Conservation (phyloP, 1,140 invertebrate genomes). For the Dendrolimus kikuchii region DNA sequence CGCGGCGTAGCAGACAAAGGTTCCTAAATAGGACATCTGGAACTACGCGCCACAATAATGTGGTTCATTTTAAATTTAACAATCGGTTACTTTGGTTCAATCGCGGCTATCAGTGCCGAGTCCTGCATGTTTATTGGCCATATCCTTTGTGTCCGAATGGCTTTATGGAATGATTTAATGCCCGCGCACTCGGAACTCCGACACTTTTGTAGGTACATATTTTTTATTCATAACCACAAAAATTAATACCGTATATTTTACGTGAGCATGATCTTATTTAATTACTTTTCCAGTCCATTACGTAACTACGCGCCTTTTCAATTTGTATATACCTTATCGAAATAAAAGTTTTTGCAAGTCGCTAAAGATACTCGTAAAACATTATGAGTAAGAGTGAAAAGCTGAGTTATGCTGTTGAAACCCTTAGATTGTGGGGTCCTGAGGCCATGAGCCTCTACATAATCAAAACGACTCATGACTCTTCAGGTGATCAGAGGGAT, state of each 20-base stretch:
- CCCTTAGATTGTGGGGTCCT: too few relatives aligned
- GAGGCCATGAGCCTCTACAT: too few relatives aligned
- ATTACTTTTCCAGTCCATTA: conserved; percentile 7
- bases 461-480: too few relatives aligned
- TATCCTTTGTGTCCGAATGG: conserved; percentile 51
- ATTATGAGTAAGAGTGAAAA: too few relatives aligned
- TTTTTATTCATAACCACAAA: conserved; percentile 28
- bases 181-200: conserved; percentile 21
- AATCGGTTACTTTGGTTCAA: conserved; percentile 33
- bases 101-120: conserved; percentile 33
- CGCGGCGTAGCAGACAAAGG: conserved; percentile 29
- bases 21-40: conserved; percentile 23
- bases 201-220: conserved; percentile 21
- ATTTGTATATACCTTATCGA: too few relatives aligned
- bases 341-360: too few relatives aligned
- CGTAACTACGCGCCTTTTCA: neutral
- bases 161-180: conserved; percentile 50
- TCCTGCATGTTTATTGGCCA: conserved; percentile 56
- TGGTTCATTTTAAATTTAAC: conserved; percentile 38
- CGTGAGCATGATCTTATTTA: conserved; percentile 12
- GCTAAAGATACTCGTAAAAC: too few relatives aligned
- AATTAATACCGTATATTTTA: conserved; percentile 7
- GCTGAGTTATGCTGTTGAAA: too few relatives aligned
- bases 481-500: too few relatives aligned
- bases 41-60: conserved; percentile 30